These are phyloP conservation scores for Agrilus planipennis DNA, from an alignment of 1,140 invertebrate species.

Conservation along the genomic window DNA sequence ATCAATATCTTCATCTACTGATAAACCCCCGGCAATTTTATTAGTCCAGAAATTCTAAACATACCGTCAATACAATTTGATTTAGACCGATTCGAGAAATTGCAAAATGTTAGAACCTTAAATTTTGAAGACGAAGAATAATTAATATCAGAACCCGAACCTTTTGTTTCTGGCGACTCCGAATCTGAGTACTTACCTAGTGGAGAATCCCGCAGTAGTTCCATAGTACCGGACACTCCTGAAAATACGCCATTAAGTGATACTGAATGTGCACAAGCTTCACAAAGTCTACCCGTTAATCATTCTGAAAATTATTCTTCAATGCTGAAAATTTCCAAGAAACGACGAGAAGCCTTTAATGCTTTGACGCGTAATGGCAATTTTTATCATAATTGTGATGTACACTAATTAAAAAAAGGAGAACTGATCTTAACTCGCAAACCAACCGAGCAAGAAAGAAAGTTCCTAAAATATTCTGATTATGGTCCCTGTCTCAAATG, in stretches of 20 bases:
- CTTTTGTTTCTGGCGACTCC: slow-evolving; percentile 6
- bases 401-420: slow-evolving; percentile 5
- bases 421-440: slow-evolving; percentile 4
- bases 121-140: slow-evolving; percentile 5
- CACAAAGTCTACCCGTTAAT: slow-evolving; percentile 5
- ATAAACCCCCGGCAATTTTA: too few relatives aligned
- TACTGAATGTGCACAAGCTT: not conserved
- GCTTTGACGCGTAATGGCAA: slow-evolving; percentile 3
- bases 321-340: slow-evolving; percentile 3
- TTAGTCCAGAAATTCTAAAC: slow-evolving; percentile 4
- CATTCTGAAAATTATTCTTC: too few relatives aligned
- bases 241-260: slow-evolving; percentile 4
- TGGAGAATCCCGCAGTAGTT: slow-evolving; percentile 5
- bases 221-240: slow-evolving; percentile 5
- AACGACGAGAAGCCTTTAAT: slow-evolving; percentile 8
- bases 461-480: slow-evolving; percentile 6
- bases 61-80: not conserved
- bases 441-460: not conserved
- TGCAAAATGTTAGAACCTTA: slow-evolving; percentile 2
- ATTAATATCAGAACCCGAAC: slow-evolving; percentile 5
- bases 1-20: slow-evolving; percentile 4
- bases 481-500: slow-evolving; percentile 6
- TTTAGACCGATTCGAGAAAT: slow-evolving; percentile 4
- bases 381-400: slow-evolving; percentile 10
- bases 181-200: slow-evolving; percentile 7